Base-by-base conservation (phyloP, 2,113 vertebrate genomes). In the Romanogobio albipinnatus region DNA sequence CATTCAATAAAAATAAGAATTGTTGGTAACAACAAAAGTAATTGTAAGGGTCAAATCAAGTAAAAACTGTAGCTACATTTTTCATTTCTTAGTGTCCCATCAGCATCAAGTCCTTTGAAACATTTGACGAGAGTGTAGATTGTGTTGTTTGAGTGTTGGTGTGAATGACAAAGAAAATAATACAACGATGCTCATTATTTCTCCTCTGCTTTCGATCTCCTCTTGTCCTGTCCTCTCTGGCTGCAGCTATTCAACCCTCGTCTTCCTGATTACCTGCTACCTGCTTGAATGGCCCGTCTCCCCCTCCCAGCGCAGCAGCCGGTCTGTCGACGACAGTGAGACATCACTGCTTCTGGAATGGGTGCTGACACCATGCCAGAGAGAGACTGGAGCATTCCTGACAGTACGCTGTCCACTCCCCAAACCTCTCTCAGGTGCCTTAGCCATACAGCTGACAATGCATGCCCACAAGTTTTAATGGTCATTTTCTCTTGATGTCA, bases 401-500 rank as follows among this genome's bases (percentile, higher is more conserved):
- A 87, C 84, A 85, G 76, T 61, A 33, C 14, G 22, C 76, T 83
- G 84, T 90, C 88, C 85, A 76, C 82, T 88, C 82, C 76, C 62
- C 64, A 76, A 86, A 81, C 61, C 81, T 81, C 49, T 24, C 75
- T 68, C 68, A 43, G 62, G 26, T 24, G 73, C 74, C 80, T 84
- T 81, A 87, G 84, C 84, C 76, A 49, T 81, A 71, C 45, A 14
- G 58, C 87, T 87, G 88, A 88, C 84, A 89, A 74, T 53, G 75
- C 90, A 89, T 53, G 64, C 51, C 84, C 61, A 78, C 82, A 75
- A 86, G 84, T 86, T 87, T 82, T 87, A 89, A 88, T 83, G 85
- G 77, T 81, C 85, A 87, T 86, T 82, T 82, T 84, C 81, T 82
- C 79, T 80, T 84, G 73, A 83, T 84, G 83, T 89, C 88, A 87